Percentiles rank a stretch among this genome's conserved stretches.
These are phyloP conservation scores for Drosophila imparisetae DNA, from an alignment of 2,888 invertebrate genomes.

Conservation along the genomic window DNA sequence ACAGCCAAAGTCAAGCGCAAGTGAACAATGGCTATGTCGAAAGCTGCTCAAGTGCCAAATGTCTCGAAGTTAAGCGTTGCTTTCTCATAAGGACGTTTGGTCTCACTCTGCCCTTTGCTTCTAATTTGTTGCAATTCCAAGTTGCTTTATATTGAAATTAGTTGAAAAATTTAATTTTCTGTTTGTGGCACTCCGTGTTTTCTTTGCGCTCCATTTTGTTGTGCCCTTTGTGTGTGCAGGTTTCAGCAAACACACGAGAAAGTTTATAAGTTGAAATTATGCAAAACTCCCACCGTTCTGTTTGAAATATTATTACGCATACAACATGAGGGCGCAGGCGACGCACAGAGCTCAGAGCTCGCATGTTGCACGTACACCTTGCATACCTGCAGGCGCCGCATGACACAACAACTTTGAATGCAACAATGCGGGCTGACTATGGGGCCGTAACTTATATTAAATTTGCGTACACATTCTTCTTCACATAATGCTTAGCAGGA, in stretches of 20 bases:
- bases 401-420: slow-evolving; percentile 53
- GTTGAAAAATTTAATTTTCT: slow-evolving; percentile 68
- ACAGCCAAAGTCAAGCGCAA: slow-evolving; percentile 52
- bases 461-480: slow-evolving; percentile 60
- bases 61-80: slow-evolving; percentile 51
- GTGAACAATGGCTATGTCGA: slow-evolving; percentile 61
- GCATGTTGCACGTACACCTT: slow-evolving; percentile 49
- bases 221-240: slow-evolving; percentile 47
- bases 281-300: slow-evolving; percentile 61
- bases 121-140: slow-evolving; percentile 70
- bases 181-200: slow-evolving; percentile 47
- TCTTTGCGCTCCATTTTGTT: slow-evolving; percentile 28
- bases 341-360: slow-evolving; percentile 25
- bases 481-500: slow-evolving; percentile 24
- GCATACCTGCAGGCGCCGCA: slow-evolving; percentile 65
- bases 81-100: slow-evolving; percentile 7
- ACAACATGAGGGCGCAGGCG: slow-evolving; percentile 57
- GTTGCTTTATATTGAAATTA: slow-evolving; percentile 68
- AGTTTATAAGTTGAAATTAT: slow-evolving; percentile 76
- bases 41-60: slow-evolving; percentile 70
- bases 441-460: slow-evolving; percentile 67
- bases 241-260: slow-evolving; percentile 28
- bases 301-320: slow-evolving; percentile 72
- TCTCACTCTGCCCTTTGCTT: not conserved
- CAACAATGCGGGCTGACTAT: slow-evolving; percentile 53